phyloP scores from a whole-genome alignment of 2,888 invertebrate species.

The Polydrusus tereticollis region DNA sequence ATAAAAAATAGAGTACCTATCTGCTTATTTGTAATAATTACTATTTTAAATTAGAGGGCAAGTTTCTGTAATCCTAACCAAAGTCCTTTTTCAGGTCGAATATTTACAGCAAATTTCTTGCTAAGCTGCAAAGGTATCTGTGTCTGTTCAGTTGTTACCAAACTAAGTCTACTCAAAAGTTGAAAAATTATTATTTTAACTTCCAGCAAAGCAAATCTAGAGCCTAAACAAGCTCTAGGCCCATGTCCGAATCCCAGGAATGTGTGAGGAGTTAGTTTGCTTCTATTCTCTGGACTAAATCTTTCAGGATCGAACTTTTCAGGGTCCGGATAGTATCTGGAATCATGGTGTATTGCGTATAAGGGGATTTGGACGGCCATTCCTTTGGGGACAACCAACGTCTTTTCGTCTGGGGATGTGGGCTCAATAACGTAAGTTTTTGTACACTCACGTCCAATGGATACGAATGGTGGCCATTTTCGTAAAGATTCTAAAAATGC shows the following conservation, averaged over 20 bases:
- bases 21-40: too few species aligned
- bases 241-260: slow-evolving; percentile 71
- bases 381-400: slow-evolving; percentile 57
- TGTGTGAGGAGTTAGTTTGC: slow-evolving; percentile 67
- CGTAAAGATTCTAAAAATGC: slow-evolving; percentile 67
- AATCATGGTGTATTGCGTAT: slow-evolving; percentile 65
- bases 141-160: slow-evolving; percentile 58
- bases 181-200: slow-evolving; percentile 53
- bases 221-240: slow-evolving; percentile 70
- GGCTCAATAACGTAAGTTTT: slow-evolving; percentile 65
- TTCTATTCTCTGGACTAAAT: slow-evolving; percentile 59
- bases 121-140: slow-evolving; percentile 56
- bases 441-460: slow-evolving; percentile 69
- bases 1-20: too few species aligned
- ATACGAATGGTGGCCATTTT: slow-evolving; percentile 68
- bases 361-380: slow-evolving; percentile 61
- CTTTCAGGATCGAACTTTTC: slow-evolving; percentile 68
- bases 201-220: slow-evolving; percentile 65
- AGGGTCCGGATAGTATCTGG: slow-evolving; percentile 66
- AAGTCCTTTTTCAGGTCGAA: slow-evolving; percentile 53
- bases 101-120: slow-evolving; percentile 51
- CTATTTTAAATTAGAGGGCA: background rate
- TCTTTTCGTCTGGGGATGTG: slow-evolving; percentile 51
- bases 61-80: slow-evolving; percentile 46
- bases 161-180: slow-evolving; percentile 57